Evolutionary conservation across 1,140 invertebrate species (phyloP), one percentile per base, ranked within the genome.

Genomic region (Manduca sexta): DNA sequence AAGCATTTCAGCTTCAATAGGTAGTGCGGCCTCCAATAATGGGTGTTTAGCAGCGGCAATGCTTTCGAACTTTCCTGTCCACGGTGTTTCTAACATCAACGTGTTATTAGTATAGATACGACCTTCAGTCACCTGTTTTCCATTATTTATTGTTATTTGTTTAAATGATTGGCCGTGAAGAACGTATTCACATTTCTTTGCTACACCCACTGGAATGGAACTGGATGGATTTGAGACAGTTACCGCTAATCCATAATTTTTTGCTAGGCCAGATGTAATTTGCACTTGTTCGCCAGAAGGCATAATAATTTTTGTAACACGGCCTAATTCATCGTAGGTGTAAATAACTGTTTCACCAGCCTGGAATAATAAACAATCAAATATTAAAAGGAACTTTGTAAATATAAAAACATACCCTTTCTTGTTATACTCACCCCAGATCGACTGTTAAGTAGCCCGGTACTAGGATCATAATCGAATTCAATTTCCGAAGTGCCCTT

Each of bases 1-100:
- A 31, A 97, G 87, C 91, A 97, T 95, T 86, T 97, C 95, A 10
- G 95, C 93, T 86, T 97, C 96, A 1, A 97, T 94, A 1, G 95
- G 94, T 59, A 97, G 86, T 2, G 94, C 92, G 1, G 94, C 92
- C 85, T 97, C 93, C 18, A 97, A 84, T 2, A 97, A 78, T 0
- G 95, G 95, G 86, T 97, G 95, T 35, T 94, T 91, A 1, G 94
- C 92, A 6, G 92, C 91, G 2, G 93, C 93, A 0, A 93, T 90
- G 46, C 92, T 92, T 60, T 92, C 87, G 29, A 93, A 87, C 57
- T 89, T 87, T n/a, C 91, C 92, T 11, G 90, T 90, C 74, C 91
- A 92, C 1, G 92, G 90, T 3, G 92, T 88, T 45, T 88, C 89
- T 14, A 93, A 87, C 12, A 90, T 85, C n/a, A 94, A 86, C 7